Conservation (phyloP, 2,797 vertebrate species). For the Balearica regulorum region DNA sequence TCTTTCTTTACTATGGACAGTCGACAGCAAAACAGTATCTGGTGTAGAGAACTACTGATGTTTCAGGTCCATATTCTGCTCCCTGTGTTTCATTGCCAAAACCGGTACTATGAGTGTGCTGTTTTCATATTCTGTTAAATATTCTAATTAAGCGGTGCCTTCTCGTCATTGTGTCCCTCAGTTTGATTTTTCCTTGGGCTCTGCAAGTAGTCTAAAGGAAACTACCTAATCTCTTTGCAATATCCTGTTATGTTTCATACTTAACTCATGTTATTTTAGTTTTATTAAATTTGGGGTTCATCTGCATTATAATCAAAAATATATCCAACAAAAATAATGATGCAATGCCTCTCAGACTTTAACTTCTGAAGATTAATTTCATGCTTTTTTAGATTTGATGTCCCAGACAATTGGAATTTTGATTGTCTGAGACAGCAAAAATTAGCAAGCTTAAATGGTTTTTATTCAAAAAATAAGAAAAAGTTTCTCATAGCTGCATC, state of each 20-base stretch:
- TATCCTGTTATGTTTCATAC: constrained; percentile 99
- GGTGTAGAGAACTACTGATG: constrained; percentile 63
- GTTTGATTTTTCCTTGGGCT: constrained; percentile 64
- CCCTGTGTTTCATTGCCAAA: constrained; percentile 57
- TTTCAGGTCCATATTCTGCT: constrained; percentile 69
- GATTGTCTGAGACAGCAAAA: constrained; percentile 77
- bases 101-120: constrained; percentile 2
- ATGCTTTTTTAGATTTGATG: constrained; percentile 82
- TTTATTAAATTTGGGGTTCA: constrained; percentile 84
- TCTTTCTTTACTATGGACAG: constrained; percentile 40
- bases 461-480: background rate
- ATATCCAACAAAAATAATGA: constrained; percentile 86
- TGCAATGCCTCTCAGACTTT: constrained; percentile 82
- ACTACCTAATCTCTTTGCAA: constrained; percentile 95
- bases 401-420: constrained; percentile 81
- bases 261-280: constrained; percentile 87
- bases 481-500: constrained; percentile 10
- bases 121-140: constrained; percentile 58
- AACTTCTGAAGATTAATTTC: constrained; percentile 83
- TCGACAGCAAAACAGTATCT: constrained; percentile 40
- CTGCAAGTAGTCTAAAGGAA: constrained; percentile 85
- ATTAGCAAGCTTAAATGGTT: constrained; percentile 66
- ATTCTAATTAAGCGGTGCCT: constrained; percentile 76
- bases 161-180: constrained; percentile 24
- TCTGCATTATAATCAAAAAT: constrained; percentile 95